Base-by-base conservation (phyloP, 1,140 invertebrate species). In the Monochamus saltuarius region DNA sequence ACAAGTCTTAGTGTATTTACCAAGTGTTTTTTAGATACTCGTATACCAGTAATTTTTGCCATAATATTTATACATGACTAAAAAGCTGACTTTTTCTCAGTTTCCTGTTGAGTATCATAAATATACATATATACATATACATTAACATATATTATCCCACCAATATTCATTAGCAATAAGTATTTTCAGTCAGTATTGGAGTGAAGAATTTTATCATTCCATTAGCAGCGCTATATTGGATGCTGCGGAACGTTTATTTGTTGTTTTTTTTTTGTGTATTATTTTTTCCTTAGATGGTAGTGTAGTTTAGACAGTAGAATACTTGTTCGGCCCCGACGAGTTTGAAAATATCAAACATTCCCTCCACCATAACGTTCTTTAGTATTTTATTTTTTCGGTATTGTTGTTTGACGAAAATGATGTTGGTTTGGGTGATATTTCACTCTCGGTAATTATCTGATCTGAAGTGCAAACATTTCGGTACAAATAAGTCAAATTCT, bases 41-140 rank as follows among this genome's bases (percentile, higher is more conserved):
- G 67, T 76, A 75, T 75, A 73, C 72, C 70, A 72, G 70, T 75
- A 75, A 69, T 74, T 74, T 72, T 76, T 73, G 73, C 72, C 74
- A 76, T 73, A 71, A 56, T 65, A 62, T 62, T 62, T 69, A 68
- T 65, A 65, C 67, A 70, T 67, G 55, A 65, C 57, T 62, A 61
- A 62, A 29, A 60, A 47, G 55, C 53, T 62, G 54, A 62, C 54
- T 47, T 62, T 52, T 62, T 62, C 60, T 62, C 60, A 52, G 60
- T 62, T 62, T 62, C 57, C 29, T 13, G 53, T 56, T 45, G 40
- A 34, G 53, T 56, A 56, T 45, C 39, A 34, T 45, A 34, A 45
- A 53, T 51, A 55, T 60, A 64, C 56, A 64, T 64, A 65, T 64
- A 61, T 49, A 61, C 59, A 59, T 66, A 34, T 45, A 16, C 17